phyloP scores from a whole-genome alignment of 2,888 invertebrate genomes.

The Caenorhabditis wallacei region DNA sequence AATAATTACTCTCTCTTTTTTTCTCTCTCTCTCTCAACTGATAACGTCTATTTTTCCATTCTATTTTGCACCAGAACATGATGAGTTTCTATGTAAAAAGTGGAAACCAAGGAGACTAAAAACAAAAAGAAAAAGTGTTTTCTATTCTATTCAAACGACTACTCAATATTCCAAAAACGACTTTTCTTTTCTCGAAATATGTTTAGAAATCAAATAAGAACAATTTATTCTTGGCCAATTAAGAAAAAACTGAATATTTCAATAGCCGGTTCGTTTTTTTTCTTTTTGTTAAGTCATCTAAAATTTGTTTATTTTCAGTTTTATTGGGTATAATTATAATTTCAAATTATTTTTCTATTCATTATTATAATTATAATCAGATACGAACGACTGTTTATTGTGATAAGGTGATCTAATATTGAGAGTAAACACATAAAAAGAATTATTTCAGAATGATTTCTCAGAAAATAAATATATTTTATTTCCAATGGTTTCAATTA shows the following conservation, averaged over 20 bases:
- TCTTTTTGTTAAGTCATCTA: not conserved
- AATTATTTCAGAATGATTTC: conserved; percentile 4
- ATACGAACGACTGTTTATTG: conserved; percentile 20
- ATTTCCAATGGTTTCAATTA: conserved; percentile 34
- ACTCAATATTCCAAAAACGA: not conserved
- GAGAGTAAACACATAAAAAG: too few relatives aligned
- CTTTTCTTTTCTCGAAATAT: not conserved
- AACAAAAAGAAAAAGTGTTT: not conserved
- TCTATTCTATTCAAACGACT: not conserved
- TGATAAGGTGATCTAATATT: conserved; percentile 18
- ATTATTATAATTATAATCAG: conserved; percentile 19
- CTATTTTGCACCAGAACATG: not conserved
- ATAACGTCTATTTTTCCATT: not conserved
- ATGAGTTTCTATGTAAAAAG: not conserved
- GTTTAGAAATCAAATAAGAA: not conserved
- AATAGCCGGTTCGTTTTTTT: not conserved
- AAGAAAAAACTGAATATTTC: not conserved
- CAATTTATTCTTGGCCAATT: not conserved
- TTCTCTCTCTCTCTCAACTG: not conserved
- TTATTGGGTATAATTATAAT: not conserved
- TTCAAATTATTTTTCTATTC: not conserved
- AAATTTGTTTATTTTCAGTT: conserved; percentile 1
- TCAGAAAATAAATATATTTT: not conserved
- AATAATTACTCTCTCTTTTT: not conserved
- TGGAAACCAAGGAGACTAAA: conserved; percentile 34